Base-by-base conservation (phyloP, 2,888 invertebrate genomes). In the Brachypterus glaber region DNA sequence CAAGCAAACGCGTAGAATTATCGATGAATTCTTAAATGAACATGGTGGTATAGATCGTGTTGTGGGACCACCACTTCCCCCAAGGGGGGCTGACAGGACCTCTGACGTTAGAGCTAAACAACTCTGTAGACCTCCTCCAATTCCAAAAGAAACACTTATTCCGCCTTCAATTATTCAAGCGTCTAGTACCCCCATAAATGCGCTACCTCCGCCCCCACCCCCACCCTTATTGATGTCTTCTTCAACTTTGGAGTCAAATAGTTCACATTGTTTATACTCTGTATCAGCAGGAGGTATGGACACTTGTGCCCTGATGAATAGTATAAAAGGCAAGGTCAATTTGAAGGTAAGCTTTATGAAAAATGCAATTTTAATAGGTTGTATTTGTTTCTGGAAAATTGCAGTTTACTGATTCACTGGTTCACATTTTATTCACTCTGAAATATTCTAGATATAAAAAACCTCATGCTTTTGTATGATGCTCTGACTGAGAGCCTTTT, bases 1-100 rank as follows among this genome's bases (percentile, higher is more conserved):
- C 66, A 77, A 79, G 50, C 82, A 82, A 40, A 95, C 93, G 2
- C 73, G 90, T 30, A 81, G 85, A 52, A 95, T 93, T 63, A 93
- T 95, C 55, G 93, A 93, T 63, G 87, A 90, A 63, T 93, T 95
- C 63, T 88, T 95, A 48, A 81, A 85, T 61, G 73, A 74, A 50
- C 75, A 89, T 63, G 91, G 92, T 30, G 92, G 90, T 1, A 63
- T 87, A 36, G 85, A 83, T 50, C 83, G 82, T 1, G 79, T 85
- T 35, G 55, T 65, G 52, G 48, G 57, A 5, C 65, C 66, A 4
- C 62, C 64, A 7, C 60, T 60, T 17, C 64, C 65, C 3, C 57
- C 59, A 1, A 48, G 62, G 42, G 52, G 57, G 15, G 44, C 54
- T 17, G 50, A 56, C 3, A 45, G 54, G 9, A 52, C 58, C 27